phyloP scores from a whole-genome alignment of 1,140 invertebrate genomes.

The Ceratosolen fusciceps region DNA sequence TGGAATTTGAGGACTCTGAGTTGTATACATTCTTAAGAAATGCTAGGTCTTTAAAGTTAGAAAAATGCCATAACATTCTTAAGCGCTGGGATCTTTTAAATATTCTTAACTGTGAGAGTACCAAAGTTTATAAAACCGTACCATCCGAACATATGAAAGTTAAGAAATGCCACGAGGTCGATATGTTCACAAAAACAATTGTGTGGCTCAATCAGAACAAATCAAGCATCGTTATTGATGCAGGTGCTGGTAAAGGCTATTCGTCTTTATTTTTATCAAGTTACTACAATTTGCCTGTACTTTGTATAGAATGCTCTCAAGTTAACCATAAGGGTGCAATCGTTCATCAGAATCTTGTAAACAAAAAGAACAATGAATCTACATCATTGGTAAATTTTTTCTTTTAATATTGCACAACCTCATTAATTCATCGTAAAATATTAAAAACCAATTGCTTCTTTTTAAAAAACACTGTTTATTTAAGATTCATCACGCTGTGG shows the following conservation, averaged over 20 bases:
- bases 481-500: conserved; percentile 60
- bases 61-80: conserved; percentile 49
- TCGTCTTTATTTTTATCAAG: conserved; percentile 82
- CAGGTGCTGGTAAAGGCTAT: conserved; percentile 90
- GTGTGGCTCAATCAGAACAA: conserved; percentile 54
- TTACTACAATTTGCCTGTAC: conserved; percentile 78
- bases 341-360: conserved; percentile 75
- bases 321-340: conserved; percentile 77
- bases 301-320: conserved; percentile 83
- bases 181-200: conserved; percentile 70
- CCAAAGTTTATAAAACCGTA: conserved; percentile 34
- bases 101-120: conserved; percentile 33
- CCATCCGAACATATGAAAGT: conserved; percentile 78
- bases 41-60: conserved; percentile 54
- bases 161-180: conserved; percentile 89
- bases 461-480: conserved; percentile 43
- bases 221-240: conserved; percentile 77
- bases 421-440: background rate
- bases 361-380: conserved; percentile 62
- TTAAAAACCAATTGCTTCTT: too few relatives aligned
- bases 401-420: background rate
- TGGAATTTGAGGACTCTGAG: conserved; percentile 19
- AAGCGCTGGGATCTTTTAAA: conserved; percentile 47
- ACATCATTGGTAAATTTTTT: conserved; percentile 51
- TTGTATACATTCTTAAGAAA: conserved; percentile 55